phyloP scores from a whole-genome alignment of 1,140 invertebrate genomes.

The Trissolcus basalis region DNA sequence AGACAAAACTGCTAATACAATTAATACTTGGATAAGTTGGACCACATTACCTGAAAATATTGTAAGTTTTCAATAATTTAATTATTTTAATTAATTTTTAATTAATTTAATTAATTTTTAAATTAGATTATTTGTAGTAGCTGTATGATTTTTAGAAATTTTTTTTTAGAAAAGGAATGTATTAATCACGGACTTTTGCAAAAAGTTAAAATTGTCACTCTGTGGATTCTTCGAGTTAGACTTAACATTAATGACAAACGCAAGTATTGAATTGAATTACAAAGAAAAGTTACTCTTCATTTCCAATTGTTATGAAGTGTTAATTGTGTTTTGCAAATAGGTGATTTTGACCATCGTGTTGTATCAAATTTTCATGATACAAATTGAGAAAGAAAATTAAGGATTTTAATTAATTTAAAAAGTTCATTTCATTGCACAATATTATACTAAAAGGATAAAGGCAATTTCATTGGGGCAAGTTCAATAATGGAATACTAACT shows the following conservation, averaged over 20 bases:
- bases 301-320: background rate
- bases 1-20: too few species aligned
- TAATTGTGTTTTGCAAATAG: background rate
- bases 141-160: too few species aligned
- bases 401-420: background rate
- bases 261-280: background rate
- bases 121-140: too few species aligned
- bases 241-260: background rate
- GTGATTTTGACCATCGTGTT: conserved; percentile 9
- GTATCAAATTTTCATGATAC: conserved; percentile 24
- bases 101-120: too few species aligned
- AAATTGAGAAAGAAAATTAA: conserved; percentile 6
- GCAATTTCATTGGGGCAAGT: too few species aligned
- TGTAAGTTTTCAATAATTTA: too few species aligned
- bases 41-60: too few species aligned
- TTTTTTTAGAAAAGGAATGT: background rate
- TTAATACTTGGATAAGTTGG: too few species aligned
- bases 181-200: background rate
- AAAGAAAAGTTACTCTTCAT: background rate
- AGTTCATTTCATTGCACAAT: too few species aligned
- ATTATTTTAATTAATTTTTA: background rate
- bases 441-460: too few species aligned
- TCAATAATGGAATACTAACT: too few species aligned
- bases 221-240: background rate
- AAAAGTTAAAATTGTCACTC: background rate